Evolutionary conservation across 1,140 invertebrate genomes (phyloP), one percentile per base, ranked within the genome.

Genomic region (Ceratoteleas bidentatus): DNA sequence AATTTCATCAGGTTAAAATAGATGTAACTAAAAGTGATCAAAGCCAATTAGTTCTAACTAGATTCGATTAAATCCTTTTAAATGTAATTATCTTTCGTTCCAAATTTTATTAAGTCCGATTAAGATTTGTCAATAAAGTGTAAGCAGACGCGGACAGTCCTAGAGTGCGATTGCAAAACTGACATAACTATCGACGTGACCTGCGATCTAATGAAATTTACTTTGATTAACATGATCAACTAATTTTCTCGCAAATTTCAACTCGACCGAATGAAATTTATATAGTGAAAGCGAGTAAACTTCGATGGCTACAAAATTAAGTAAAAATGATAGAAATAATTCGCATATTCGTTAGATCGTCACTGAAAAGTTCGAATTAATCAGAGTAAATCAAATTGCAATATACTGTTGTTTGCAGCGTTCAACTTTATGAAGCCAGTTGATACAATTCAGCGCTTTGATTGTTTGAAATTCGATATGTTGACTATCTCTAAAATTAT

Each of bases 71-170:
- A 45, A 45, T 50, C 15, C 15, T 15, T 16, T 50, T 15, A 50
- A 50, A 50, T 6, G 16, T 0, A 50, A 50, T 50, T 50, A 50
- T 16, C 49, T 50, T 50, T 50, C 49, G 15, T 50, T 50, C 49
- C 49, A 50, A 50, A 50, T 50, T 50, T 50, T 50, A 50, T 50
- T 50, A 50, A 50, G 49, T 16, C 49, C 10, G 14, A 50, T 50
- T 15, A 50, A 50, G 49, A 16, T 16, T 50, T 50, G 2, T 24
- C 49, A 50, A 50, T 50, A 50, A 24, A 50, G 15, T 50, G 0
- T 50, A 16, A 45, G 43, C 15, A 50, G 15, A 50, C 49, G 49
- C 15, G 16, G 49, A 16, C 14, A 24, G 16, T 16, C 49, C 49
- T 50, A 50, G 15, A 24, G 14, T 16, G 8, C 7, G 14, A 50